phyloP scores from a whole-genome alignment of 1,140 invertebrate genomes.

The Eueides isabella region DNA sequence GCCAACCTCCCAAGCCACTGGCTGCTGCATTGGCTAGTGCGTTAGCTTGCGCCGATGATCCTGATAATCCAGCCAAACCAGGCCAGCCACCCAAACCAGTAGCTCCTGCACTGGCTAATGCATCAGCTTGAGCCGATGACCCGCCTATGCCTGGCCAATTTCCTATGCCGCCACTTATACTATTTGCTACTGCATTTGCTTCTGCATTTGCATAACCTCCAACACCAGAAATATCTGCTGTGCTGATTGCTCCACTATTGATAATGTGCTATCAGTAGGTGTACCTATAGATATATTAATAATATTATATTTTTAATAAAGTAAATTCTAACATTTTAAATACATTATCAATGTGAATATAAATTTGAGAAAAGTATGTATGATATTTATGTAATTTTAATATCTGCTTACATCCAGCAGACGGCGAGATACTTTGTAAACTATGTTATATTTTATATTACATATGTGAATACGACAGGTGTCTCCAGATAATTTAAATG shows the following conservation, averaged over 20 bases:
- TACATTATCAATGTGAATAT: background rate
- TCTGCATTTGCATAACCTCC: slow-evolving; percentile 34
- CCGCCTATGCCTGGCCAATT: background rate
- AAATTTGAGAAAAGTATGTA: too few species aligned
- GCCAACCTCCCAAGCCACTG: background rate
- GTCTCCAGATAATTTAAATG: background rate
- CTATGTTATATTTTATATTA: slow-evolving; percentile 1
- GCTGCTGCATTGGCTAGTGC: slow-evolving; percentile 38
- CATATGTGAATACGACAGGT: background rate
- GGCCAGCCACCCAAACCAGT: background rate
- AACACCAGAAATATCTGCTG: slow-evolving; percentile 19
- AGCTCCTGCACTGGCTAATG: slow-evolving; percentile 33
- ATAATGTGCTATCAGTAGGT: background rate
- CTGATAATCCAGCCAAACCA: background rate
- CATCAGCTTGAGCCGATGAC: slow-evolving; percentile 33
- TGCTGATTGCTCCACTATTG: slow-evolving; percentile 27
- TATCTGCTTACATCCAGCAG: background rate
- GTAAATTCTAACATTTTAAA: background rate
- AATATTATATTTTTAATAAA: background rate
- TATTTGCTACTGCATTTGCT: slow-evolving; percentile 31
- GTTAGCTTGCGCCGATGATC: slow-evolving; percentile 38
- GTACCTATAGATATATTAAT: background rate
- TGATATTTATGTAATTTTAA: background rate
- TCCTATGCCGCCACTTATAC: slow-evolving; percentile 15
- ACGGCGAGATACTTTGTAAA: slow-evolving; percentile 1